Base-by-base conservation (phyloP, 2,797 vertebrate species). In the Channa striata region DNA sequence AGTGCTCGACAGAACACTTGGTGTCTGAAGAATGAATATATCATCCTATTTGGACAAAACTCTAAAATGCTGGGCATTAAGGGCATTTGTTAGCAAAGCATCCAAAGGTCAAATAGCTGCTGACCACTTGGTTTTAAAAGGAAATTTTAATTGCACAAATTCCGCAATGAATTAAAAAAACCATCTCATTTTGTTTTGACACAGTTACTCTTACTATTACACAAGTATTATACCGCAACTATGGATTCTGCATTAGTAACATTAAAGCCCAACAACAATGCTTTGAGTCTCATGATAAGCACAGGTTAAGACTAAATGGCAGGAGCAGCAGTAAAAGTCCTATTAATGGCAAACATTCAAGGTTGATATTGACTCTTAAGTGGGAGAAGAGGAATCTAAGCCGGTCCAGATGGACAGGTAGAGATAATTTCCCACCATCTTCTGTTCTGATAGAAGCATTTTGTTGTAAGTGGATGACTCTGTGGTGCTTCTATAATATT, bases 341-440 rank as follows among this genome's bases (percentile, higher is more conserved):
- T 47, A 65, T 68, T 79, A 74, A 61, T 63, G 51, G 40, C 40
- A 74, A 59, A 30, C 66, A 46, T 54, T 74, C 76, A 77, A 68
- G 63, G 59, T 33, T 63, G 62, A 74, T 59, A 53, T 17, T n/a
- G 40, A 33, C 33, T 59, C 19, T 68, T 11, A 57, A 30, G 44
- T 14, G 43, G 23, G n/a, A 53, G 33, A 72, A 68, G 40, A 61
- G 46, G 16, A n/a, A 43, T 14, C 1, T 1, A 16, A 75, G 47
- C 33, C 40, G 19, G 48, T 25, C 16, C 13, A 58, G 25, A 3
- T 49, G n/a, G 11, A 39, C 33, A 70, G 30, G 42, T 42, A 10
- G 36, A 56, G 46, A 12, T 19, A 43, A 17, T 58, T 25, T 40
- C 21, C 34, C 56, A 51, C 33, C 42, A 23, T 20, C 2, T n/a